phyloP scores from a whole-genome alignment of 2,797 vertebrate species.

The Myotis planiceps region DNA sequence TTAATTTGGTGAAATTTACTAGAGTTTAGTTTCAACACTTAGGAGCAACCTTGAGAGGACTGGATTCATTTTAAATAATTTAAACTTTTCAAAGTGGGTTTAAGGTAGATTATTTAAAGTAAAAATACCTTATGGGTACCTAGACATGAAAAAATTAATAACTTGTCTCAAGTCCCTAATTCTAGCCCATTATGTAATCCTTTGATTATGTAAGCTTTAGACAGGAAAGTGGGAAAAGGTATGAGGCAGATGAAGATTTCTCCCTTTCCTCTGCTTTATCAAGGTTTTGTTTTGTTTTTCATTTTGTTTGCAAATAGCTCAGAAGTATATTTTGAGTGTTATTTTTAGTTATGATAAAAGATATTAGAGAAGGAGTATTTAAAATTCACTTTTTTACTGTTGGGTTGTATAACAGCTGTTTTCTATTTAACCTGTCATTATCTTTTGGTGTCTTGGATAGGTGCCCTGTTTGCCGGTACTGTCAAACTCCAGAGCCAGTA shows the following conservation, averaged over 20 bases:
- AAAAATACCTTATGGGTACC: not conserved
- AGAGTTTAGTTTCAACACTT: constrained; percentile 8
- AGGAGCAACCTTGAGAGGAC: not conserved
- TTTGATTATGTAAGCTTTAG: constrained; percentile 10
- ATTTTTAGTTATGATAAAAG: not conserved
- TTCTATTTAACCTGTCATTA: not conserved
- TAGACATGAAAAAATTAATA: not conserved
- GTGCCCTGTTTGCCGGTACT: constrained; percentile 98
- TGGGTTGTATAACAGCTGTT: not conserved
- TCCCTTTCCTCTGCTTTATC: not conserved
- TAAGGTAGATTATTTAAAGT: not conserved
- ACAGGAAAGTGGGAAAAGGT: not conserved
- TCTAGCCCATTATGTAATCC: not conserved
- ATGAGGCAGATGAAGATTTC: not conserved
- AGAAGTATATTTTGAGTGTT: not conserved
- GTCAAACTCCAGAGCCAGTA: constrained; percentile 97
- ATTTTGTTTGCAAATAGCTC: not conserved
- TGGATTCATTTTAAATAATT: not conserved
- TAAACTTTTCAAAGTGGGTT: not conserved
- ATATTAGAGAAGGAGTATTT: not conserved
- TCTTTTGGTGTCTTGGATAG: constrained; percentile 82
- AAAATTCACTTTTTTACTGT: not conserved
- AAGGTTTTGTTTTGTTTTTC: not conserved
- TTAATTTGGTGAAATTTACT: not conserved
- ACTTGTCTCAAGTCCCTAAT: not conserved